Evolutionary conservation across 2,113 vertebrate genomes (phyloP), one percentile per base, ranked within the genome.

Genomic region (Eidolon helvum): DNA sequence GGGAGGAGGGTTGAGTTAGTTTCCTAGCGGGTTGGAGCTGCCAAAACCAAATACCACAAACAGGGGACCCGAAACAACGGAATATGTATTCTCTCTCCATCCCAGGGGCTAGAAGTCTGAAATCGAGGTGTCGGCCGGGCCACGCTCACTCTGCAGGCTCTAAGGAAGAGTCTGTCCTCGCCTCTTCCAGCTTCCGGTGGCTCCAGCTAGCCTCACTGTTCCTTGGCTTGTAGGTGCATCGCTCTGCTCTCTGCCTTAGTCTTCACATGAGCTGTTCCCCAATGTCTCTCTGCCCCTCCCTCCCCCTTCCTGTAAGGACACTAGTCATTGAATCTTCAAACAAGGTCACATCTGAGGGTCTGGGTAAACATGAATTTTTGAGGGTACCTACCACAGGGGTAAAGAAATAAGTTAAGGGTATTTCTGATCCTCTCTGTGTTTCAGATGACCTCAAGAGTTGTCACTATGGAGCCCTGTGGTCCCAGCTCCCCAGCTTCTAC

Each of bases 61-160:
- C 5, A 0, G 0, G 10, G 8, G 15, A 2, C 14, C 11, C 75
- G 30, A 33, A 38, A 35, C 22, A 48, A 66, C 14, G 43, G 15
- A 75, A 18, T n/a, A 50, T 43, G 14, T 21, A 18, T 65, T 53
- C 10, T 40, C 45, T 82, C 18, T 77, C 11, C 2, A 26, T 26
- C 45, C 22, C 45, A 45, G 78, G 30, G 45, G 10, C 40, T 18
- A 0, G 22, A 65, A 16, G 11, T 43, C 45, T 45, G 63, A 28
- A 71, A 43, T 26, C 16, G 18, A 55, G 66, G 53, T 14, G 28
- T 18, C 11, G 38, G 28, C 65, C 78, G 72, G 82, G 26, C 5
- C 0, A 2, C 1, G 26, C n/a, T 86, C 35, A 53, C 43, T 59
- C 43, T 18, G 33, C 66, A 38, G 10, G 2, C 7, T 57, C 59